Evolutionary conservation across 2,888 invertebrate species (phyloP).

Genomic region (Acrocyrtus sp.): DNA sequence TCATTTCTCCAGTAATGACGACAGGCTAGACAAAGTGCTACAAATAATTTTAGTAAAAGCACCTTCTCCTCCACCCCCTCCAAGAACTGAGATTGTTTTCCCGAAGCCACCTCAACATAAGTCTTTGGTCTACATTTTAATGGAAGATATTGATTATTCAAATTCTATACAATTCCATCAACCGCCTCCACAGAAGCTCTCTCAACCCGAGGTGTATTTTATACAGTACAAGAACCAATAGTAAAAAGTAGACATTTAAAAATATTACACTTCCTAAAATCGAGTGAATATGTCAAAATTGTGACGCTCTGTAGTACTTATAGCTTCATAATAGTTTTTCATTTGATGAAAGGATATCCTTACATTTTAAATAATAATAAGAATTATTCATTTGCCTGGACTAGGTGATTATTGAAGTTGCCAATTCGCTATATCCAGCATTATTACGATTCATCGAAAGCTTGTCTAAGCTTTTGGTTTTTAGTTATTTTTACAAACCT

Average conservation of each 20-base stretch:
- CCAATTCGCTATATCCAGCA: too few species aligned
- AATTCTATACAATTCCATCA: not conserved
- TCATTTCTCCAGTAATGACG: too few species aligned
- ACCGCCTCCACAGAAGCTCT: conserved; percentile 23
- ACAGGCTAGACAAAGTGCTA: too few species aligned
- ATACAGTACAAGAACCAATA: conserved; percentile 37
- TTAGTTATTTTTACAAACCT: too few species aligned
- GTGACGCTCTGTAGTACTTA: not conserved
- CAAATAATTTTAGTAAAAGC: not conserved
- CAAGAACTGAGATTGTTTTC: conserved; percentile 38
- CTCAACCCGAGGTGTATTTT: conserved; percentile 41
- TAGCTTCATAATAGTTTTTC: not conserved
- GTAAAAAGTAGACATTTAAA: too few species aligned
- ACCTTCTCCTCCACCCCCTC: conserved; percentile 10
- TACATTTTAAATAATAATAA: not conserved
- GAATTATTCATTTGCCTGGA: too few species aligned
- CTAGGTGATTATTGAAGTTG: too few species aligned
- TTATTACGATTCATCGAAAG: too few species aligned
- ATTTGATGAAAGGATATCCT: not conserved
- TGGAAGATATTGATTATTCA: conserved; percentile 30
- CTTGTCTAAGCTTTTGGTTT: too few species aligned
- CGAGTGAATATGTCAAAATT: conserved; percentile 1
- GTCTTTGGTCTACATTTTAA: conserved; percentile 37
- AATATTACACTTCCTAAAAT: too few species aligned
- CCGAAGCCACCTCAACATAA: conserved; percentile 32